Evolutionary conservation across 2,113 vertebrate genomes (phyloP), one percentile per base, ranked within the genome.

Genomic region (Lates calcarifer): DNA sequence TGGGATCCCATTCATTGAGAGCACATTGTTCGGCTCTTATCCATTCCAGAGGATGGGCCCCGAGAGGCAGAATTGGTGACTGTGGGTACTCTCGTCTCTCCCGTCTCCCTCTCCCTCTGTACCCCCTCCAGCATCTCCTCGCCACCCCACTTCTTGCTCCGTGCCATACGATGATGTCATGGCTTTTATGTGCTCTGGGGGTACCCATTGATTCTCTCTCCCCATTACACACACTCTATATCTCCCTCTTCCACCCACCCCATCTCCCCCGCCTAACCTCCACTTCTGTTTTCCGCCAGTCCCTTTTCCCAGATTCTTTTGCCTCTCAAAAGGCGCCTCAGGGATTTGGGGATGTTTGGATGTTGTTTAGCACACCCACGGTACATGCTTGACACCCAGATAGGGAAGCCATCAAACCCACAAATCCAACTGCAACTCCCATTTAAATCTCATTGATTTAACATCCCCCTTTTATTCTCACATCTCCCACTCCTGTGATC

Each of bases 111-210:
- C 29, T 61, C 55, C 72, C 64, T n/a, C n/a, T n/a, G n/a, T n/a
- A n/a, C 45, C 20, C 62, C 17, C 60, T 64, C 70, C 61, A 45
- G 15, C n/a, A n/a, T n/a, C 76, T 74, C 83, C 79, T 87, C 56
- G 7, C 76, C 78, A 69, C 81, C 85, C 73, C 78, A 31, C 84
- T 88, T 81, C 81, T 78, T 67, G 64, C 85, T 90, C 67, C 49
- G 84, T 92, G 89, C 91, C 92, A 92, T 87, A 26, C 73, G 49
- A 92, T 94, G 94, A 94, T 94, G 94, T 94, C 94, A 94, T 93
- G 87, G 86, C 89, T 90, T 91, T 89, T 82, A 87, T 94, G 90
- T 87, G 86, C 89, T 88, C 43, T 55, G 26, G 84, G 86, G 86
- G 73, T 69, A 89, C 90, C 87, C 88, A 93, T 91, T 93, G 92